phyloP scores from a whole-genome alignment of 2,888 invertebrate species.

The Merodon equestris region DNA sequence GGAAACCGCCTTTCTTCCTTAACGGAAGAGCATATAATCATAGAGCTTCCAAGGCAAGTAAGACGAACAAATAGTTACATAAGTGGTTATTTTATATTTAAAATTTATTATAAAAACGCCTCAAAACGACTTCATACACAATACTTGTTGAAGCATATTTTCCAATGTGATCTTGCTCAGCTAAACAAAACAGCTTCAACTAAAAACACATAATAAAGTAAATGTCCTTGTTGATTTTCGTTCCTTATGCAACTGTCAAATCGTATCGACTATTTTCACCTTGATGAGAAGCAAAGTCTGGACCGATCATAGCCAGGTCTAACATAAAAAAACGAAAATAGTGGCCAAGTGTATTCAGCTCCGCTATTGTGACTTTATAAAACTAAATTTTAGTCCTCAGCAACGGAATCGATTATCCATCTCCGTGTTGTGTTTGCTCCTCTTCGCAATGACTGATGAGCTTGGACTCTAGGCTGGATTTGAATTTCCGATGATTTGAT shows the following conservation, averaged over 20 bases:
- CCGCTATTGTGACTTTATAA: constrained; percentile 9
- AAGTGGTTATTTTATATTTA: too few species aligned
- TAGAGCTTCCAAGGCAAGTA: too few species aligned
- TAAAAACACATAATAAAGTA: background rate
- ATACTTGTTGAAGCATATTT: constrained; percentile 18
- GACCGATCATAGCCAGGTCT: too few species aligned
- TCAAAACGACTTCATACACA: constrained; percentile 17
- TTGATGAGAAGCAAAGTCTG: too few species aligned
- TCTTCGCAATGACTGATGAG: constrained; percentile 71
- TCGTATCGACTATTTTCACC: too few species aligned
- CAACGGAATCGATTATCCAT: constrained; percentile 40
- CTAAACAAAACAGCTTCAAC: constrained; percentile 10
- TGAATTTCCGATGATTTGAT: constrained; percentile 71
- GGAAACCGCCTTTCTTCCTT: too few species aligned
- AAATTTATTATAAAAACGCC: constrained; percentile 35
- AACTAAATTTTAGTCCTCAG: background rate
- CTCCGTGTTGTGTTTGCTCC: constrained; percentile 75
- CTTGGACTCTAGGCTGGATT: constrained; percentile 69
- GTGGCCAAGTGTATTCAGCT: background rate
- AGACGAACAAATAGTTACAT: too few species aligned
- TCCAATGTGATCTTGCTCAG: constrained; percentile 8
- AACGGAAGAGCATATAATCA: too few species aligned
- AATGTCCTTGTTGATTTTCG: background rate
- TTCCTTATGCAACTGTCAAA: too few species aligned
- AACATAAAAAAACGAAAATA: background rate